Conservation (phyloP, 2,888 invertebrate genomes). For the Dendrolimus houi region DNA sequence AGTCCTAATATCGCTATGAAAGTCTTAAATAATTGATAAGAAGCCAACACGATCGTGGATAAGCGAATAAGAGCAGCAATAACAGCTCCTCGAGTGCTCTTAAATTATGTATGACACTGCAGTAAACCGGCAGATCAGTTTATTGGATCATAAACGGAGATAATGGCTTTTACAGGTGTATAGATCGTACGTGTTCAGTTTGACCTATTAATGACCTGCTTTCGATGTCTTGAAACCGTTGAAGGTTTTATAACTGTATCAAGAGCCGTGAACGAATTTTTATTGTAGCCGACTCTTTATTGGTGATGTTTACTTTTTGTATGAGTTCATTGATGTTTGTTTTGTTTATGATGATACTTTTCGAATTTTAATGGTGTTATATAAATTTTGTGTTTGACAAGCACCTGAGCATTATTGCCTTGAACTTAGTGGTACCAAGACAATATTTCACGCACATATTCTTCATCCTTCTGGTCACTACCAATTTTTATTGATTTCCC, state of each 20-base stretch:
- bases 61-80: slow-evolving; percentile 9
- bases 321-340: background rate
- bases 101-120: slow-evolving; percentile 56
- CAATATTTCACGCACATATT: too few species aligned
- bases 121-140: slow-evolving; percentile 44
- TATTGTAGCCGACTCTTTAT: background rate
- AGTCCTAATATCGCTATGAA: background rate
- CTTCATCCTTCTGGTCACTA: too few species aligned
- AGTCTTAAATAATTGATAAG: background rate
- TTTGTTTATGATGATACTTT: background rate
- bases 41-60: slow-evolving; percentile 4
- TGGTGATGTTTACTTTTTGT: background rate
- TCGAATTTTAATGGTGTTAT: background rate
- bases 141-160: slow-evolving; percentile 46
- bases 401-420: background rate
- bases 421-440: background rate
- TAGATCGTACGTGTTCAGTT: slow-evolving; percentile 10
- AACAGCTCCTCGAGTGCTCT: slow-evolving; percentile 23
- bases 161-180: slow-evolving; percentile 43
- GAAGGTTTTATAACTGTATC: background rate
- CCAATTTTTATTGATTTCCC: too few species aligned
- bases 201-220: background rate
- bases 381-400: background rate
- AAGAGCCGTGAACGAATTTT: background rate
- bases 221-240: background rate